These are phyloP conservation scores for Apodemus sylvaticus DNA, from an alignment of 2,113 vertebrate species.

Conservation along the genomic window DNA sequence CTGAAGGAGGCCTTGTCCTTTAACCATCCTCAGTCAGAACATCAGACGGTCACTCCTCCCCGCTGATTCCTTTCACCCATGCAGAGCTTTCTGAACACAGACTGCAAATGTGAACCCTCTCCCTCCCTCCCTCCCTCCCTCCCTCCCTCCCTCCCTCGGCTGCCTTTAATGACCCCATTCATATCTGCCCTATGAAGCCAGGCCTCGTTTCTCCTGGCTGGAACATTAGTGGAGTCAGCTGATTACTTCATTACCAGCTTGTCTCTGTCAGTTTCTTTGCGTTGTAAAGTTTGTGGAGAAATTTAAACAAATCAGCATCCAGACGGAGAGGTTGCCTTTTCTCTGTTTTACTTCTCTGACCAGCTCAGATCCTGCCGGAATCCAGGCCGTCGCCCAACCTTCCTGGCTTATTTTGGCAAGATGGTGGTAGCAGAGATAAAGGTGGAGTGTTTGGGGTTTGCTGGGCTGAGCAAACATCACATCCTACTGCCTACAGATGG, in stretches of 20 bases:
- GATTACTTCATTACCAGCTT: constrained; percentile 60
- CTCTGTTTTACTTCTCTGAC: constrained; percentile 63
- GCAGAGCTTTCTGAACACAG: constrained; percentile 72
- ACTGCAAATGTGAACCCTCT: constrained; percentile 76
- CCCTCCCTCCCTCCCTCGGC: constrained; percentile 50
- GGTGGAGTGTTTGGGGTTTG: constrained; percentile 37
- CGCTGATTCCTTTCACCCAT: constrained; percentile 75
- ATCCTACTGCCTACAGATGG: constrained; percentile 20
- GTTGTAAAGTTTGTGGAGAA: constrained; percentile 66
- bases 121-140: constrained; percentile 41
- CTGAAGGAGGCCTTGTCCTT: constrained; percentile 62
- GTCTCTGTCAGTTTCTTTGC: constrained; percentile 66
- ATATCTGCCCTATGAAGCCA: constrained; percentile 56
- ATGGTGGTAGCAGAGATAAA: constrained; percentile 38
- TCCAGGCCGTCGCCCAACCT: constrained; percentile 61
- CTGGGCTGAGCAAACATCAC: not conserved
- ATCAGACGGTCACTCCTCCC: constrained; percentile 42
- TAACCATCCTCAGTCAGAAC: not conserved
- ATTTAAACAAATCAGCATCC: constrained; percentile 73
- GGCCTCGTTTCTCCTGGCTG: constrained; percentile 58
- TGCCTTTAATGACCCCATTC: constrained; percentile 71
- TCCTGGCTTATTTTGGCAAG: constrained; percentile 71
- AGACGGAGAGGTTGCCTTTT: constrained; percentile 9
- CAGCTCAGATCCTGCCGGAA: constrained; percentile 54
- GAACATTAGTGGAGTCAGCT: constrained; percentile 20